A percentile compares a stretch with the other conserved stretches of the same genome.
These are phyloP conservation scores for Sebastiscus tertius DNA, from an alignment of 2,797 vertebrate species.

Conservation along the genomic window DNA sequence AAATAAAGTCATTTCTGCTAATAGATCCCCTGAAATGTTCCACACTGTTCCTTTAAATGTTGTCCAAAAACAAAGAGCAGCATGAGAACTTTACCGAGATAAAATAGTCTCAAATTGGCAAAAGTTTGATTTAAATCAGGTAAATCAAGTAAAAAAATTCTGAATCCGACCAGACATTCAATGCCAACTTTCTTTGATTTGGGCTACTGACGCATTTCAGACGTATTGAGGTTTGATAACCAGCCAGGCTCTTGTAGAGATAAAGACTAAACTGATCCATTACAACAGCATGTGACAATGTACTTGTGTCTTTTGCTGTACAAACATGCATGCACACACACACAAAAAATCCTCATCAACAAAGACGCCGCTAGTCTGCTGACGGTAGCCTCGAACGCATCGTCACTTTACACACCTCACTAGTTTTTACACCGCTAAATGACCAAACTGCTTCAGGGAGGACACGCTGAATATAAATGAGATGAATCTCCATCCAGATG, in stretches of 20 bases:
- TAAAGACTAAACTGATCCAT: neutral
- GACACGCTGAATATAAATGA: slow-evolving; percentile 32
- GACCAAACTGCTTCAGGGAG: slow-evolving; percentile 21
- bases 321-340: neutral
- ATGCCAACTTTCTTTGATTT: no score
- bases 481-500: slow-evolving; percentile 4
- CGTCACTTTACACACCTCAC: slow-evolving; percentile 37
- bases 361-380: neutral
- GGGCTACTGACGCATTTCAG: no score
- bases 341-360: neutral
- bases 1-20: no score
- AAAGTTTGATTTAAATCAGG: neutral
- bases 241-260: neutral
- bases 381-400: neutral
- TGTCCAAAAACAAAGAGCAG: no score
- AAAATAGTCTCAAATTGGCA: neutral
- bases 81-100: neutral
- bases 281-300: neutral
- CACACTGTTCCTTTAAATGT: no score
- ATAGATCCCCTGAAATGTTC: no score
- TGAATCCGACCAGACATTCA: no score
- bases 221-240: neutral
- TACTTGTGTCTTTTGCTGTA: neutral
- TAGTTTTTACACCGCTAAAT: slow-evolving; percentile 47
- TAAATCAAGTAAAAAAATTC: neutral